Percentiles rank a stretch among this genome's conserved stretches.
Evolutionary conservation across 2,888 invertebrate species (phyloP).

Genomic region (Melipona bicolor): DNA sequence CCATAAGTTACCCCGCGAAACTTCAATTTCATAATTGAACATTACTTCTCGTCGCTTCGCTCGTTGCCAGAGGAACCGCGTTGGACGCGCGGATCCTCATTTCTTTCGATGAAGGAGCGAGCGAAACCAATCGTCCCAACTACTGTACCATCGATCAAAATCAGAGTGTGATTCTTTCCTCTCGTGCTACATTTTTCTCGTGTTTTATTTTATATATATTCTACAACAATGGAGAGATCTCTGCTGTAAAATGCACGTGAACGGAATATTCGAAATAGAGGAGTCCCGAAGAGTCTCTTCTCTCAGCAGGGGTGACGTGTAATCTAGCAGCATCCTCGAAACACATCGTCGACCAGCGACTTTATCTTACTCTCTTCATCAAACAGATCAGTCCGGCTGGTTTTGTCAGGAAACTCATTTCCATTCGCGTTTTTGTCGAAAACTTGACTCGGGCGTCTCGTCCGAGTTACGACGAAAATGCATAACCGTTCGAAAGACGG

Average conservation of each 20-base stretch:
- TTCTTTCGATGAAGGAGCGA: not conserved
- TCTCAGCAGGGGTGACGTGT: too few species aligned
- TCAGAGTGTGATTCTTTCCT: too few species aligned
- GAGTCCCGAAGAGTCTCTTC: too few species aligned
- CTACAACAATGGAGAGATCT: too few species aligned
- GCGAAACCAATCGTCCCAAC: too few species aligned
- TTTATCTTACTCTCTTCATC: not conserved
- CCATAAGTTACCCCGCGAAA: not conserved
- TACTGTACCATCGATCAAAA: too few species aligned
- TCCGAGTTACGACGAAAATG: constrained; percentile 57
- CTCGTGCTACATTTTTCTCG: too few species aligned
- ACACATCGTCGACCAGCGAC: not conserved
- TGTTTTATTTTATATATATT: too few species aligned
- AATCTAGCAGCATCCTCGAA: not conserved
- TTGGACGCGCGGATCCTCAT: not conserved
- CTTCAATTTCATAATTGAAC: not conserved
- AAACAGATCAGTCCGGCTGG: constrained; percentile 6
- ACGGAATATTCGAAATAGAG: too few species aligned
- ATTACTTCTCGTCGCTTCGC: too few species aligned
- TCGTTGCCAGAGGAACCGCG: not conserved
- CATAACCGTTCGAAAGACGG: constrained; percentile 26
- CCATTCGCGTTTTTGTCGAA: constrained; percentile 56
- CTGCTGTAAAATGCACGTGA: too few species aligned
- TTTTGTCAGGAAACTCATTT: not conserved
- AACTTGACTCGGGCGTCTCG: constrained; percentile 24